A percentile compares a stretch with the other conserved stretches of the same genome.
These are phyloP conservation scores for Tipula unca DNA, from an alignment of 2,888 invertebrate species.

Conservation along the genomic window DNA sequence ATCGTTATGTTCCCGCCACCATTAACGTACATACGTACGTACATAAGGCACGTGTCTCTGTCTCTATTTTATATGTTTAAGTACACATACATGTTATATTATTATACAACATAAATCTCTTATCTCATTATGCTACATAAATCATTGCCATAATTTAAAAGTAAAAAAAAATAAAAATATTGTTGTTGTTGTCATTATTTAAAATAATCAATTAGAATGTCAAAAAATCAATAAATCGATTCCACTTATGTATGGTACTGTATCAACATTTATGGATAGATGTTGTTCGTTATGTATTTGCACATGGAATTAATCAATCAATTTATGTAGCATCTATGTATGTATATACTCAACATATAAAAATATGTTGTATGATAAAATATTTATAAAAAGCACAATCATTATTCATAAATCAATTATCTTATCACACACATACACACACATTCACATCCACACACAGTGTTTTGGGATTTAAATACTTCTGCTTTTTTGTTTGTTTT, in stretches of 20 bases:
- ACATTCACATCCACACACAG: background rate
- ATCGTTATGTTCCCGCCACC: background rate
- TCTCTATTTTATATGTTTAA: background rate
- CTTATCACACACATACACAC: background rate
- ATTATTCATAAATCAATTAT: background rate
- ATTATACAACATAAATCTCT: background rate
- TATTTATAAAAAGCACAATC: background rate
- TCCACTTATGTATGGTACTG: background rate
- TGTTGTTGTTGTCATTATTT: background rate
- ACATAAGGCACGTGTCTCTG: background rate
- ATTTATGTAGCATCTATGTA: background rate
- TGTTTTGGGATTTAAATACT: background rate
- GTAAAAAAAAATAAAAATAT: background rate
- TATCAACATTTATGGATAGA: background rate
- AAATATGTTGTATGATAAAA: background rate
- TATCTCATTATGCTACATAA: background rate
- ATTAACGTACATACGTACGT: background rate
- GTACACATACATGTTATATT: background rate
- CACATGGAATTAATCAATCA: background rate
- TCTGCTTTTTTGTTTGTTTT: background rate
- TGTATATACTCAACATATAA: background rate
- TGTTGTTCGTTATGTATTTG: background rate
- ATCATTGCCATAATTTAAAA: background rate
- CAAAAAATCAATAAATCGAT: background rate
- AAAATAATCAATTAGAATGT: constrained; percentile 3